phyloP scores from a whole-genome alignment of 1,140 invertebrate genomes.

The Psix sp. region DNA sequence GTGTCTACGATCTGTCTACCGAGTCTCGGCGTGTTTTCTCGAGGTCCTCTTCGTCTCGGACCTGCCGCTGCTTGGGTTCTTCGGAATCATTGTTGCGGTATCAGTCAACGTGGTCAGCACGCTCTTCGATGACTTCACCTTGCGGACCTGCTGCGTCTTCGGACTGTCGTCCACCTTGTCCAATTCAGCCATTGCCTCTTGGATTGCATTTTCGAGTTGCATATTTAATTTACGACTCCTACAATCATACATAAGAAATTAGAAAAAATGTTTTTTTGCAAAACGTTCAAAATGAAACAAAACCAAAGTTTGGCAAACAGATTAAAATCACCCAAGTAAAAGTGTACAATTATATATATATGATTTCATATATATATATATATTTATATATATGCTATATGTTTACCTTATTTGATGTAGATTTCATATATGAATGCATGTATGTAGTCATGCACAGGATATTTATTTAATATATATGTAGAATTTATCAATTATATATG shows the following conservation, averaged over 20 bases:
- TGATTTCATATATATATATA: too few species aligned
- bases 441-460: too few species aligned
- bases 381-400: too few species aligned
- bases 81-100: constrained; percentile 38
- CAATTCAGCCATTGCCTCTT: constrained; percentile 92
- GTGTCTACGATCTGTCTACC: constrained; percentile 3
- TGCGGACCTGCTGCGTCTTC: constrained; percentile 16
- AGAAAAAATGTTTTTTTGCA: constrained; percentile 2
- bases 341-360: too few species aligned
- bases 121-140: constrained; percentile 50
- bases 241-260: constrained; percentile 65
- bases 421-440: too few species aligned
- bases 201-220: constrained; percentile 91
- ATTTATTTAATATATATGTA: too few species aligned
- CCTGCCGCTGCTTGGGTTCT: constrained; percentile 41
- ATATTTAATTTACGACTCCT: constrained; percentile 94
- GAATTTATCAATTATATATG: too few species aligned
- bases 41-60: constrained; percentile 64
- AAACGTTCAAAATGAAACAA: neutral
- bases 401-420: too few species aligned
- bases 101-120: constrained; percentile 14
- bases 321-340: too few species aligned
- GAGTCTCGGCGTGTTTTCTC: constrained; percentile 58
- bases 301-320: too few species aligned
- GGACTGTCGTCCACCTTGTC: constrained; percentile 63